Evolutionary conservation across 2,888 invertebrate species (phyloP).

Genomic region (Eubasilissa splendida): DNA sequence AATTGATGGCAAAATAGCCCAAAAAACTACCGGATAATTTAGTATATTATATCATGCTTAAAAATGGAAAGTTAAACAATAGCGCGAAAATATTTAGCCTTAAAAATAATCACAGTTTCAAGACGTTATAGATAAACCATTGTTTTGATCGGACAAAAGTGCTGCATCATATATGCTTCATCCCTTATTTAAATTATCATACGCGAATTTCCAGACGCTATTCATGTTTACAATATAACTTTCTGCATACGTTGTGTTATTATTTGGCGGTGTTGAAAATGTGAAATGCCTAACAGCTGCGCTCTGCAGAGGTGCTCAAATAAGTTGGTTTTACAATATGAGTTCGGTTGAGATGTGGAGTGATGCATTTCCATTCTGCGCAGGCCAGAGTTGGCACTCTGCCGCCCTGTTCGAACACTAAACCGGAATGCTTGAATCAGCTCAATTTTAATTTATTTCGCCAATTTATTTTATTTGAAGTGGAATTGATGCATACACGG

Average conservation of each 20-base stretch:
- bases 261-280: slow-evolving; percentile 25
- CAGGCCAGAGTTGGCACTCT: background rate
- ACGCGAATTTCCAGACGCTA: slow-evolving; percentile 12
- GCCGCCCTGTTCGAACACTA: no score
- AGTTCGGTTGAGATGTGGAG: slow-evolving; percentile 15
- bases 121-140: background rate
- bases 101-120: no score
- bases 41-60: no score
- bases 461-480: no score
- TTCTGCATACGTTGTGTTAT: slow-evolving; percentile 13
- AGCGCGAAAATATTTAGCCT: no score
- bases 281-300: slow-evolving; percentile 18
- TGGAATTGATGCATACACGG: no score
- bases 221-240: slow-evolving; percentile 19
- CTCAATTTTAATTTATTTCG: no score
- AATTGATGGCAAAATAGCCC: no score
- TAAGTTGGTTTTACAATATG: slow-evolving; percentile 20
- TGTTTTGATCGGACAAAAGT: slow-evolving; percentile 10
- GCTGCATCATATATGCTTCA: background rate
- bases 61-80: no score
- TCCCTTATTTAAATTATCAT: slow-evolving; percentile 26
- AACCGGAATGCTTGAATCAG: no score
- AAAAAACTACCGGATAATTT: no score
- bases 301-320: slow-evolving; percentile 12
- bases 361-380: slow-evolving; percentile 20